These are phyloP conservation scores for Ambastaia sidthimunki DNA, from an alignment of 2,797 vertebrate genomes.

Conservation along the genomic window DNA sequence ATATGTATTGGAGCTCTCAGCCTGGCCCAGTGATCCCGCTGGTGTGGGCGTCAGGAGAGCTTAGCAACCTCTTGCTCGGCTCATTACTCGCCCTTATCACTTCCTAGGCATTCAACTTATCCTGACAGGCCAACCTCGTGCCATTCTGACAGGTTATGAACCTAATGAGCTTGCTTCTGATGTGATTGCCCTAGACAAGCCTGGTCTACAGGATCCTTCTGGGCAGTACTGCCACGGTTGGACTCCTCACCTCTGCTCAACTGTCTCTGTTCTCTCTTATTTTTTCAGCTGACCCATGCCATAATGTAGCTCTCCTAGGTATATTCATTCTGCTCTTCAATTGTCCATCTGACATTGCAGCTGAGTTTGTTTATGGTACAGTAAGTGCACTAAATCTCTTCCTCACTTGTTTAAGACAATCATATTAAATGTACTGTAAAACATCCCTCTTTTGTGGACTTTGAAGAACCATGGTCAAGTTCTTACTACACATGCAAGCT, in stretches of 20 bases:
- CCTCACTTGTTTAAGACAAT: neutral
- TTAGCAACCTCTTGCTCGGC: conserved; percentile 69
- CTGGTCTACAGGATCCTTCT: conserved; percentile 70
- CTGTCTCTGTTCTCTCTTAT: conserved; percentile 38
- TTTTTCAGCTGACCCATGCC: conserved; percentile 27
- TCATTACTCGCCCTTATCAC: conserved; percentile 82
- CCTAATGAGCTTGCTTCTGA: conserved; percentile 82
- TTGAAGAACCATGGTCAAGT: too few species aligned
- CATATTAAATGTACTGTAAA: too few species aligned
- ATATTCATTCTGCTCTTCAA: neutral
- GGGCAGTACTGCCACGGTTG: conserved; percentile 70
- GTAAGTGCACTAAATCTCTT: neutral
- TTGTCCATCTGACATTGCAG: neutral
- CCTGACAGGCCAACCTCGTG: conserved; percentile 77
- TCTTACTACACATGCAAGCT: neutral
- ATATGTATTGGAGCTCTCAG: conserved; percentile 17
- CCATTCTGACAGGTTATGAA: conserved; percentile 81
- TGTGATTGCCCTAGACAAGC: conserved; percentile 78
- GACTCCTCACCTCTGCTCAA: conserved; percentile 67
- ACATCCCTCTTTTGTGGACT: too few species aligned
- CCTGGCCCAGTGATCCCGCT: conserved; percentile 60
- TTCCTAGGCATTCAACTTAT: conserved; percentile 72
- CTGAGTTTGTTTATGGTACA: neutral
- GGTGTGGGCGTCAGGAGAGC: conserved; percentile 68
- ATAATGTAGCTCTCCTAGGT: neutral